Conservation (phyloP, 2,797 vertebrate species). For the Varecia variegata region DNA sequence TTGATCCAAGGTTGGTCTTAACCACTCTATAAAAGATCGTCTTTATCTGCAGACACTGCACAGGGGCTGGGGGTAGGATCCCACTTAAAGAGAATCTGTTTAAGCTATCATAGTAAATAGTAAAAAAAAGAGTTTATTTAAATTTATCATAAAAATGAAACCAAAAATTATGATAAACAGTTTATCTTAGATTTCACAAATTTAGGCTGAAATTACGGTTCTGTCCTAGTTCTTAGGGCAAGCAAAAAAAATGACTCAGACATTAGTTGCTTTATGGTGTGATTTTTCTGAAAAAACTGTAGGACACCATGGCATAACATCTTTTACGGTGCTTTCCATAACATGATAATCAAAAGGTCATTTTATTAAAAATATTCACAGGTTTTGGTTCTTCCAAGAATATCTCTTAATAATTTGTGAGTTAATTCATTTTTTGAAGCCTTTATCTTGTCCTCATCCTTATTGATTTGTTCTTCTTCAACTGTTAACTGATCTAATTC, state of each 20-base stretch:
- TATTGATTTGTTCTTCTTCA: neutral
- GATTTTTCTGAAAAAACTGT: slow-evolving; percentile 49
- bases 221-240: slow-evolving; percentile 29
- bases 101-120: slow-evolving; percentile 22
- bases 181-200: slow-evolving; percentile 44
- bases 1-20: slow-evolving; percentile 30
- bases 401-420: slow-evolving; percentile 48
- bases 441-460: slow-evolving; percentile 34
- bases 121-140: slow-evolving; percentile 2
- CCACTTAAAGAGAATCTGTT: slow-evolving; percentile 22
- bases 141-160: slow-evolving; percentile 3
- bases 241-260: slow-evolving; percentile 30
- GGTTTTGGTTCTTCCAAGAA: slow-evolving; percentile 30
- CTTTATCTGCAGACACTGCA: neutral
- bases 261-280: slow-evolving; percentile 23
- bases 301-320: neutral
- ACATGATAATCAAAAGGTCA: slow-evolving; percentile 10
- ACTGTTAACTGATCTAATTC: slow-evolving; percentile 48
- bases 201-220: slow-evolving; percentile 36
- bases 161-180: neutral
- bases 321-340: slow-evolving; percentile 30
- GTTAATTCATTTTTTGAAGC: slow-evolving; percentile 41
- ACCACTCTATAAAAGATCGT: neutral
- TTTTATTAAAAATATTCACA: slow-evolving; percentile 21
- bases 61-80: rapidly evolving